Conservation (phyloP, 1,140 invertebrate genomes). For the Drosophila santomea region DNA sequence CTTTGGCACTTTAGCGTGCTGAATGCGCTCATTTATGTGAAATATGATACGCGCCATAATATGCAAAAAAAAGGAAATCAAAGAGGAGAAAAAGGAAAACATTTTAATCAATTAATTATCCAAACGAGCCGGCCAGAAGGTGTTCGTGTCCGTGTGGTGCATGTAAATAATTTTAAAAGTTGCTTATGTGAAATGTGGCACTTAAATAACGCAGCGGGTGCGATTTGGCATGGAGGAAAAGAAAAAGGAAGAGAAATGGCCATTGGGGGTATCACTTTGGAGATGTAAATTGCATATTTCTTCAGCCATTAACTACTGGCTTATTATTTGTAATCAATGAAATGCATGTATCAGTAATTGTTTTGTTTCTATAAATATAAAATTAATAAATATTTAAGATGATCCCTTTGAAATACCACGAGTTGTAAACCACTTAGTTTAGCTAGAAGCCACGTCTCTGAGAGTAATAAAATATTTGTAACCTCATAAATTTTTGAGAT, state of each 20-base stretch:
- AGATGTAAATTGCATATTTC: not conserved
- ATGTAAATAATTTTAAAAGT: conserved; percentile 79
- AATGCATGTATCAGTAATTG: too few species aligned
- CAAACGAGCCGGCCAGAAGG: conserved; percentile 55
- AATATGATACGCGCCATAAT: conserved; percentile 80
- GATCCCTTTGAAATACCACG: too few species aligned
- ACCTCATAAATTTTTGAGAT: too few species aligned
- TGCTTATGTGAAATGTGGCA: conserved; percentile 81
- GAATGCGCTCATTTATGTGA: conserved; percentile 83
- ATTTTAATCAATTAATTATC: conserved; percentile 84
- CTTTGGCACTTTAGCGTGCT: conserved; percentile 81
- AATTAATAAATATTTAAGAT: not conserved
- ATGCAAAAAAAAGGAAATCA: conserved; percentile 60
- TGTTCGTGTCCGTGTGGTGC: conserved; percentile 58
- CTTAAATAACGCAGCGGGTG: conserved; percentile 79
- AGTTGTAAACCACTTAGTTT: too few species aligned
- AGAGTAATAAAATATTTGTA: too few species aligned
- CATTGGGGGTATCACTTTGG: not conserved
- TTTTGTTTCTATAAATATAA: too few species aligned
- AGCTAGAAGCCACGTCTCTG: not conserved
- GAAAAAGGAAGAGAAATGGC: not conserved
- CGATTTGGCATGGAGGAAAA: conserved; percentile 18
- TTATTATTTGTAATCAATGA: too few species aligned
- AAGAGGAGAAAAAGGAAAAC: conserved; percentile 48
- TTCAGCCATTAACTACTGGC: too few species aligned